A percentile compares a stretch with the other conserved stretches of the same genome.
phyloP scores from a whole-genome alignment of 2,888 invertebrate species.

The Lysandra coridon region DNA sequence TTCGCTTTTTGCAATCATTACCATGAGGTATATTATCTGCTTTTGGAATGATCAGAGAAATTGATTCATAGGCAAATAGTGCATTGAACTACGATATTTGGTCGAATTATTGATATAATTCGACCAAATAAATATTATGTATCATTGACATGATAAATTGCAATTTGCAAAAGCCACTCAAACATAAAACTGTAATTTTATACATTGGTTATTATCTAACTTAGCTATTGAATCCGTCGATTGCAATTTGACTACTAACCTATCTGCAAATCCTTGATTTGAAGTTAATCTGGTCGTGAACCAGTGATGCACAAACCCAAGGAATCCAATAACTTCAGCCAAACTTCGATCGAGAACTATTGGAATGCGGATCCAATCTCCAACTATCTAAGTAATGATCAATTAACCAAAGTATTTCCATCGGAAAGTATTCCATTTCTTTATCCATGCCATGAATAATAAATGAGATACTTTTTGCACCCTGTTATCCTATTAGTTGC shows the following conservation, averaged over 20 bases:
- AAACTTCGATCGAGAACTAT: slow-evolving; percentile 37
- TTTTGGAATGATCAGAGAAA: too few species aligned
- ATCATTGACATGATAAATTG: too few species aligned
- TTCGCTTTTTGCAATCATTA: too few species aligned
- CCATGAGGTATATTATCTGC: too few species aligned
- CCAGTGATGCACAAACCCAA: slow-evolving; percentile 25
- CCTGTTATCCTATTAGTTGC: slow-evolving; percentile 3
- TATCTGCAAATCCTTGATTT: not conserved
- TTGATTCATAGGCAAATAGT: too few species aligned
- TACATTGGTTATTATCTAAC: too few species aligned
- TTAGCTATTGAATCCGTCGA: too few species aligned
- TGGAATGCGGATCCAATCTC: slow-evolving; percentile 44
- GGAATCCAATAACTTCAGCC: slow-evolving; percentile 37
- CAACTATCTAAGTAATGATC: slow-evolving; percentile 54
- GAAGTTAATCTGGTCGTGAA: slow-evolving; percentile 24
- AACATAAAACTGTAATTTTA: too few species aligned
- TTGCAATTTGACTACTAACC: not conserved
- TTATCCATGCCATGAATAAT: slow-evolving; percentile 24
- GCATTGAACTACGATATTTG: too few species aligned
- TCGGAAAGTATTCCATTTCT: slow-evolving; percentile 40
- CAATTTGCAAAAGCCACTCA: too few species aligned
- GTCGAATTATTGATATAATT: too few species aligned
- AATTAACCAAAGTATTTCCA: slow-evolving; percentile 52
- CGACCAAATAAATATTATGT: too few species aligned
- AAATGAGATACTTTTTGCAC: slow-evolving; percentile 9